Percentiles rank a stretch among this genome's conserved stretches.
Evolutionary conservation across 2,113 vertebrate species (phyloP).

Genomic region (Hippocampus barbouri): DNA sequence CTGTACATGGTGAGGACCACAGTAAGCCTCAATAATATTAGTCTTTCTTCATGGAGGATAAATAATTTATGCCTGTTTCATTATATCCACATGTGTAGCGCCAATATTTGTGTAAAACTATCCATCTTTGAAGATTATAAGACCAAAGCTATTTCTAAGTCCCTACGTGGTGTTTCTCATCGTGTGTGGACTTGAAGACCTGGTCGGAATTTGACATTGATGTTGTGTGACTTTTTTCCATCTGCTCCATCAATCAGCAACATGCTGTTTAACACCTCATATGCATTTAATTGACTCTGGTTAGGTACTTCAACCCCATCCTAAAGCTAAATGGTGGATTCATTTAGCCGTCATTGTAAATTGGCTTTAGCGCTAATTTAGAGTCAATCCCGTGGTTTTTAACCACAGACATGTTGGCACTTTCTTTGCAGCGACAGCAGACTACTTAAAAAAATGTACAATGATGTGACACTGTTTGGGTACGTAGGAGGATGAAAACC

Average conservation of each 20-base stretch:
- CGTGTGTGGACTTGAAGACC: neutral
- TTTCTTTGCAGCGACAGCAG: constrained; percentile 17
- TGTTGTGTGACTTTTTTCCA: constrained; percentile 51
- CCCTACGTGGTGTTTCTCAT: too few relatives aligned
- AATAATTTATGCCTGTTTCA: too few relatives aligned
- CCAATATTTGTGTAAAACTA: too few relatives aligned
- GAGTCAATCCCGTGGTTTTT: constrained; percentile 33
- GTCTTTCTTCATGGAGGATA: too few relatives aligned
- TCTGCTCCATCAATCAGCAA: constrained; percentile 46
- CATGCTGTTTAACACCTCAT: constrained; percentile 34
- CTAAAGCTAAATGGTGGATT: constrained; percentile 45
- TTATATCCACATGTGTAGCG: too few relatives aligned
- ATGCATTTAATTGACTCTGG: constrained; percentile 56
- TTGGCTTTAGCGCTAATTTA: constrained; percentile 46
- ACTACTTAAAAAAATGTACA: neutral
- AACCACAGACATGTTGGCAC: constrained; percentile 9
- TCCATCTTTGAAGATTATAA: too few relatives aligned
- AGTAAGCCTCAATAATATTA: too few relatives aligned
- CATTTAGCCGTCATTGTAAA: constrained; percentile 35
- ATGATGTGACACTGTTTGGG: constrained; percentile 8
- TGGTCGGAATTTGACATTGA: constrained; percentile 9
- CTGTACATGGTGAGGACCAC: too few relatives aligned
- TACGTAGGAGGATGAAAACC: constrained; percentile 3
- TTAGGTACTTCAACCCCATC: constrained; percentile 51
- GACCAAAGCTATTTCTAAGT: too few relatives aligned